These are phyloP conservation scores for Salpingus planirostris DNA, from an alignment of 2,888 invertebrate genomes.

Conservation along the genomic window DNA sequence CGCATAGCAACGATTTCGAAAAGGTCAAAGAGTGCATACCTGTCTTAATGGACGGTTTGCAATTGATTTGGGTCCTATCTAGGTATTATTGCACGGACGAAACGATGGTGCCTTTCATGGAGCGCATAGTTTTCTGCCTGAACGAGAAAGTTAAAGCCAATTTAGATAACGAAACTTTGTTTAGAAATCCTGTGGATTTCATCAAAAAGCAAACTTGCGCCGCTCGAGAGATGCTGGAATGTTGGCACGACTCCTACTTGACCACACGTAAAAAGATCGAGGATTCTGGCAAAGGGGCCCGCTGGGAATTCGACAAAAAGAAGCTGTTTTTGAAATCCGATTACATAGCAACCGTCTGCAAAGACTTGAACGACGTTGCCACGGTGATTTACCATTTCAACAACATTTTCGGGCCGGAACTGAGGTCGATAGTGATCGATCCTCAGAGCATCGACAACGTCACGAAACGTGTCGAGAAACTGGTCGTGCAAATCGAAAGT, in stretches of 20 bases:
- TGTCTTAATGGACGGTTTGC: conserved; percentile 71
- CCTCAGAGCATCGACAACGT: conserved; percentile 81
- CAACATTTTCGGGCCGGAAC: conserved; percentile 78
- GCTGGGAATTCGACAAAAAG: conserved; percentile 88
- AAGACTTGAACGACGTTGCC: conserved; percentile 69
- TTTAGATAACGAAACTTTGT: conserved; percentile 63
- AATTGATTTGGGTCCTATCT: conserved; percentile 88
- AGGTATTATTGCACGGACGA: conserved; percentile 77
- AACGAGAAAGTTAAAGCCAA: conserved; percentile 65
- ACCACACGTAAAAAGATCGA: conserved; percentile 78
- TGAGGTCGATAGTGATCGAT: conserved; percentile 80
- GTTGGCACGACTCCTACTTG: conserved; percentile 69
- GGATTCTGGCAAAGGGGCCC: conserved; percentile 69
- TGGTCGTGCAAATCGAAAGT: conserved; percentile 65
- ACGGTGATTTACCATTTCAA: conserved; percentile 78
- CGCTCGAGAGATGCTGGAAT: conserved; percentile 59
- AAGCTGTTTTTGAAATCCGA: conserved; percentile 76
- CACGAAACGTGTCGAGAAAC: conserved; percentile 66
- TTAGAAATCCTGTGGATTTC: conserved; percentile 36
- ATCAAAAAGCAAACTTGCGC: conserved; percentile 40
- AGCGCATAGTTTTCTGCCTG: conserved; percentile 75
- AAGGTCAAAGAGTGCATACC: conserved; percentile 66
- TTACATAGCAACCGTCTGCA: conserved; percentile 72
- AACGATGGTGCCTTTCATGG: conserved; percentile 75
- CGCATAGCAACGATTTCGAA: conserved; percentile 52